phyloP scores from a whole-genome alignment of 2,113 vertebrate species.

The Phyllopteryx taeniolatus region DNA sequence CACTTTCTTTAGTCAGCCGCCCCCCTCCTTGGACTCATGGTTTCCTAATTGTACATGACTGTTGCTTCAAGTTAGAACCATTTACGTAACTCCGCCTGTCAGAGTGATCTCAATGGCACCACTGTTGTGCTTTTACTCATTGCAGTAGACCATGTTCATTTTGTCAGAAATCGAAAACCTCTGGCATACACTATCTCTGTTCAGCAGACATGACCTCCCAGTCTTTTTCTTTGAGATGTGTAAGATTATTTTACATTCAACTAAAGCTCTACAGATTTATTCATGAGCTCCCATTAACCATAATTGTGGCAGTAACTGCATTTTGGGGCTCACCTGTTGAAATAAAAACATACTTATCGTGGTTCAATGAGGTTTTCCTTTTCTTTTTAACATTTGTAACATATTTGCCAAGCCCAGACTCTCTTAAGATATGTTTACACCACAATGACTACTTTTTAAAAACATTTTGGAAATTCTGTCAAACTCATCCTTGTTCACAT shows the following conservation, averaged over 20 bases:
- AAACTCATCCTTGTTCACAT: too few relatives aligned
- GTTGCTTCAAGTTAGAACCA: slow-evolving; percentile 38
- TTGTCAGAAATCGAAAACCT: slow-evolving; percentile 18
- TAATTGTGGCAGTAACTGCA: slow-evolving; percentile 17
- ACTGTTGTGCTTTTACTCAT: slow-evolving; percentile 29
- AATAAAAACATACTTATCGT: slow-evolving; percentile 12
- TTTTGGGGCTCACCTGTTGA: slow-evolving; percentile 19
- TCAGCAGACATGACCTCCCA: slow-evolving; percentile 11
- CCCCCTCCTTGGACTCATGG: slow-evolving; percentile 57
- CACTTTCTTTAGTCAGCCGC: slow-evolving; percentile 56
- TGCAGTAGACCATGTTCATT: slow-evolving; percentile 13
- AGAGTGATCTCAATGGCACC: slow-evolving; percentile 41
- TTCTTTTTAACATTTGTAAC: not conserved
- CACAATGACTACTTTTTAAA: not conserved
- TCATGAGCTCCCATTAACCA: not conserved
- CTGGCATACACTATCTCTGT: slow-evolving; percentile 16
- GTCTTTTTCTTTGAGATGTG: not conserved
- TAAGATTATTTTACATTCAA: slow-evolving; percentile 6
- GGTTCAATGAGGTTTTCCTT: slow-evolving; percentile 18
- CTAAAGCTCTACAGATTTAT: slow-evolving; percentile 9
- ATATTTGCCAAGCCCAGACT: not conserved
- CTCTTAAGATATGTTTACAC: slow-evolving; percentile 12
- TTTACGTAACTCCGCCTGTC: slow-evolving; percentile 37
- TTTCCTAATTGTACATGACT: slow-evolving; percentile 61
- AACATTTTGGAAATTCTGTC: not conserved